Percentiles rank a stretch among this genome's conserved stretches.
These are phyloP conservation scores for Colinus virginianus DNA, from an alignment of 2,113 vertebrate species.

Conservation along the genomic window DNA sequence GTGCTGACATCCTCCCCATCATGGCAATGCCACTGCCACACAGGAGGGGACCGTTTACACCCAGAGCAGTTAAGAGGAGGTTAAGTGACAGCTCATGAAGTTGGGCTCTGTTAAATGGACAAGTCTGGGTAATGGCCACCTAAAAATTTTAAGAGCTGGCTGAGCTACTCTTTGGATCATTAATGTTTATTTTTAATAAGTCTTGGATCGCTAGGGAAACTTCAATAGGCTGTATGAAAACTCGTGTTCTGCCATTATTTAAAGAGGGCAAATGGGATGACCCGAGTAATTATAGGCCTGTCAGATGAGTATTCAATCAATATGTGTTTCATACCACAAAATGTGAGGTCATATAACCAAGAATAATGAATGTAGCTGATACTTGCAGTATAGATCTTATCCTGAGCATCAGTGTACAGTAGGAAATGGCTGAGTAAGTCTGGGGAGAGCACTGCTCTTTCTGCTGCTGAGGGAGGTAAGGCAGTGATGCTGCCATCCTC, in stretches of 20 bases:
- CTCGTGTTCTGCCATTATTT: constrained; percentile 3
- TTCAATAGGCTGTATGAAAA: constrained; percentile 21
- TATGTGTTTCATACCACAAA: constrained; percentile 1
- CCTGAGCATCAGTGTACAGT: accelerated
- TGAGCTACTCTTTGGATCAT: constrained; percentile 44
- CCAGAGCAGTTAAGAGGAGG: constrained; percentile 23
- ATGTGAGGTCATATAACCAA: background rate
- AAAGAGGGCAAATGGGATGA: constrained; percentile 45
- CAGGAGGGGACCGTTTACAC: background rate
- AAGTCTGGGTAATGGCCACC: constrained; percentile 38
- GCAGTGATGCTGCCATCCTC: background rate
- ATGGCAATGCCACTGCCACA: background rate
- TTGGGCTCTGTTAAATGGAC: constrained; percentile 19
- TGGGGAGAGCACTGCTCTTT: background rate
- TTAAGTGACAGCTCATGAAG: background rate
- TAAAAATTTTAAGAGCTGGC: constrained; percentile 60
- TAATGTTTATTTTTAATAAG: constrained; percentile 73
- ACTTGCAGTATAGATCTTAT: background rate
- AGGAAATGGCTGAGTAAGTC: background rate
- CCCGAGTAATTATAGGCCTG: constrained; percentile 45
- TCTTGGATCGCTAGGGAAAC: background rate
- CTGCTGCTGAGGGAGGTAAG: accelerated
- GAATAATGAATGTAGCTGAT: background rate
- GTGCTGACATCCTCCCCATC: accelerated
- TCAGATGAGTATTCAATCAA: constrained; percentile 43